These are phyloP conservation scores for Epinephelus fuscoguttatus DNA, from an alignment of 2,113 vertebrate species.

Conservation along the genomic window DNA sequence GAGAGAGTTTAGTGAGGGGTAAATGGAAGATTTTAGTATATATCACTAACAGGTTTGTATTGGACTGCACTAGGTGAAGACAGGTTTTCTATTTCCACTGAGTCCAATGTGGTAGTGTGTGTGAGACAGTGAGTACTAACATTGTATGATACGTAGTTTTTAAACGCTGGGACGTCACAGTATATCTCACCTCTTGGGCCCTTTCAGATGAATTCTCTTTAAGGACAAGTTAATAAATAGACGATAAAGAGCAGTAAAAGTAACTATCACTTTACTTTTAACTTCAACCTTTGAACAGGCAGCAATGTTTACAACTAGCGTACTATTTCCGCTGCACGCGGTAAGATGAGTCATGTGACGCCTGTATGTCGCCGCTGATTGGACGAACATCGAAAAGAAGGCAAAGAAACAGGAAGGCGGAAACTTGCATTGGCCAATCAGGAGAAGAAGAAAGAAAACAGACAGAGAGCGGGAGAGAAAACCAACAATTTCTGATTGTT, in stretches of 20 bases:
- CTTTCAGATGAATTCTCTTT: not conserved
- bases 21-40: not conserved
- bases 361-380: constrained; percentile 52
- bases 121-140: no score
- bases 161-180: no score
- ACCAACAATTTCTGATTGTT: not conserved
- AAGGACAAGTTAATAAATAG: not conserved
- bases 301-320: not conserved
- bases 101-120: no score
- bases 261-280: not conserved
- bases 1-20: not conserved
- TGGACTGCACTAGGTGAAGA: not conserved
- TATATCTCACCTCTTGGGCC: constrained; percentile 5
- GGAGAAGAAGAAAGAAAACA: no score
- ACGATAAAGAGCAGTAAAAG: not conserved
- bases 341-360: constrained; percentile 76
- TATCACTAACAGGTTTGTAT: no score
- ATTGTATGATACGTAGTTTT: no score
- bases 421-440: not conserved
- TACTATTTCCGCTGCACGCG: not conserved
- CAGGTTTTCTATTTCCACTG: no score
- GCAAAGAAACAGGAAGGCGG: constrained; percentile 32
- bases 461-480: not conserved
- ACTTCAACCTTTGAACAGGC: rapidly evolving
- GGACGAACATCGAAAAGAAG: constrained; percentile 10